A percentile compares a stretch with the other conserved stretches of the same genome.
These are phyloP conservation scores for Mythimna albipuncta DNA, from an alignment of 2,888 invertebrate genomes.

Conservation along the genomic window DNA sequence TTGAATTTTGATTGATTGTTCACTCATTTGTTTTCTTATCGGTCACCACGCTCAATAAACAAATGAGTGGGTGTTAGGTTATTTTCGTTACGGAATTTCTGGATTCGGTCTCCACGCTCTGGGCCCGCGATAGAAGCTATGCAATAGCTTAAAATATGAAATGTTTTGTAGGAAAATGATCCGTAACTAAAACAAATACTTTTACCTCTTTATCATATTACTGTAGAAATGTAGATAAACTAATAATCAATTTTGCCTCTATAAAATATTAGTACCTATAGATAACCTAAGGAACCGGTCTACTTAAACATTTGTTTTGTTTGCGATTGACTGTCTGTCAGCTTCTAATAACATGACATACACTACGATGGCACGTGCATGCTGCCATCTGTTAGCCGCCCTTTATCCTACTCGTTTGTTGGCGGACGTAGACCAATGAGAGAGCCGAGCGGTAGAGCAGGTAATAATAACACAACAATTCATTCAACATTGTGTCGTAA, in stretches of 20 bases:
- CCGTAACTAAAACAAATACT: no score
- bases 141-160: no score
- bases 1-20: no score
- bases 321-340: slow-evolving; percentile 10
- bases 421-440: slow-evolving; percentile 1
- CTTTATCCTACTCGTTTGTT: background rate
- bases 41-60: no score
- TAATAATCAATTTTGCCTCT: background rate
- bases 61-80: no score
- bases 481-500: slow-evolving; percentile 9
- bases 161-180: no score
- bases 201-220: no score
- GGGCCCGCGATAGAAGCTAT: no score
- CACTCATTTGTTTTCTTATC: no score
- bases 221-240: no score
- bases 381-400: slow-evolving; percentile 10
- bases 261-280: background rate
- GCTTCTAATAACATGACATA: background rate
- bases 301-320: background rate
- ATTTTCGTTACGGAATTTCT: no score
- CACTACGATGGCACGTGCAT: background rate
- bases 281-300: background rate
- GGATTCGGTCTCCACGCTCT: no score
- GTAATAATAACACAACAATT: slow-evolving; percentile 7
- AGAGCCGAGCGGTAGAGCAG: background rate